Base-by-base conservation (phyloP, 2,113 vertebrate species). In the Azemiops feae region DNA sequence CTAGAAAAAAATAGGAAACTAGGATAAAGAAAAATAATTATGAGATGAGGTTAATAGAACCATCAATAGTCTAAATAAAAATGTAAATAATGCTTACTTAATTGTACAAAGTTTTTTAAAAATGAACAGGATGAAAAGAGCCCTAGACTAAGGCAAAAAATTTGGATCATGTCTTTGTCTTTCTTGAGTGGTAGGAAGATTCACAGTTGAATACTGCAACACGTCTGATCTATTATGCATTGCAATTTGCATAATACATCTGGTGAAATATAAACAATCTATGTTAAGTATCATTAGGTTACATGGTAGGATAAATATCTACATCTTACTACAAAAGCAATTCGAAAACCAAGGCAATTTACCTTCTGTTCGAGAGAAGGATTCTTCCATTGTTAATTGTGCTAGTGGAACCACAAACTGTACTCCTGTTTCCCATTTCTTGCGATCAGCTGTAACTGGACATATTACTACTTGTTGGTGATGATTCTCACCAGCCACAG, bases 351-450 rank as follows among this genome's bases (percentile, higher is more conserved):
- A 58, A 93, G n/a, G 6, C 34, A 30, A 96, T 97, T 94, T 96
- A 99, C 98, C 97, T 16, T 98, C 98, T 92, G 97, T 97, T n/a
- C 93, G 96, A 27, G 97, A 92, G 93, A 98, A 95, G 4, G 98
- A 98, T 11, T 98, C 96, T 94, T 99, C 98, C 90, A 99, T 95
- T 0, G 98, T 98, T 91, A 98, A 96, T 9, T 98, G 97, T 92
- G 98, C 98, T 27, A 98, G 94, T 52, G 98, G 97, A 89, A 99
- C 97, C 0, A 98, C 96, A 47, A 98, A 95, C 3, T 98, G 98
- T 93, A 97, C 93, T 53, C 97, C 98, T 1, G 98, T 95, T 90
- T 98, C 98, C 99, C 99, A 99, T 89, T 98, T 99, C 96, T 97
- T 99, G 85, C 99, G 97, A 96, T 99, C 99, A 60, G 96, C 98